phyloP scores from a whole-genome alignment of 1,140 invertebrate genomes.

The Archegozetes longisetosus region DNA sequence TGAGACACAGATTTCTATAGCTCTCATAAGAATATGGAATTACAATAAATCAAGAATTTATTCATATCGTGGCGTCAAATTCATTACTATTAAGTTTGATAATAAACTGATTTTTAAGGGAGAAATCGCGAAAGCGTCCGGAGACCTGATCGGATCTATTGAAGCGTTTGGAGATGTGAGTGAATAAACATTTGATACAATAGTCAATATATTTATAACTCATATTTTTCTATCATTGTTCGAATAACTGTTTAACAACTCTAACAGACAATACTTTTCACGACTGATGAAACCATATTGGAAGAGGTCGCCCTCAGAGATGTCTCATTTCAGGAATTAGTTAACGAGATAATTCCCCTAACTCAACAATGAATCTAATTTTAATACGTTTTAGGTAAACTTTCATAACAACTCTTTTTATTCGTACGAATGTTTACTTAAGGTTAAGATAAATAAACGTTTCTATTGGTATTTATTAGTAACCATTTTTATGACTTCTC shows the following conservation, averaged over 20 bases:
- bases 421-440: too few species aligned
- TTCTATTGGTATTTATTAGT: too few species aligned
- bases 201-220: background rate
- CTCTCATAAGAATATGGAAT: slow-evolving; percentile 64
- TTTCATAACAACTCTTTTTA: too few species aligned
- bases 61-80: slow-evolving; percentile 51
- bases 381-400: too few species aligned
- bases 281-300: slow-evolving; percentile 51
- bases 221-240: background rate
- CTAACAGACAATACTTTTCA: slow-evolving; percentile 62
- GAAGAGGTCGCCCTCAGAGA: slow-evolving; percentile 54
- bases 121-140: slow-evolving; percentile 58
- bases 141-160: slow-evolving; percentile 46
- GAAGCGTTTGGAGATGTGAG: slow-evolving; percentile 61
- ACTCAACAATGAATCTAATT: too few species aligned
- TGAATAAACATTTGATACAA: slow-evolving; percentile 20
- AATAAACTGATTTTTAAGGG: slow-evolving; percentile 50
- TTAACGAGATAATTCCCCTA: slow-evolving; percentile 1
- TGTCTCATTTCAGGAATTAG: slow-evolving; percentile 38
- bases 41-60: slow-evolving; percentile 72
- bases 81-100: slow-evolving; percentile 52
- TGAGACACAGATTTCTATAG: slow-evolving; percentile 38
- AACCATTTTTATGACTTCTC: too few species aligned
- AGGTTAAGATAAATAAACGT: too few species aligned
- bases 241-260: background rate